Evolutionary conservation across 2,797 vertebrate genomes (phyloP), one percentile per base, ranked within the genome.

Genomic region (Rhinatrema bivittatum): DNA sequence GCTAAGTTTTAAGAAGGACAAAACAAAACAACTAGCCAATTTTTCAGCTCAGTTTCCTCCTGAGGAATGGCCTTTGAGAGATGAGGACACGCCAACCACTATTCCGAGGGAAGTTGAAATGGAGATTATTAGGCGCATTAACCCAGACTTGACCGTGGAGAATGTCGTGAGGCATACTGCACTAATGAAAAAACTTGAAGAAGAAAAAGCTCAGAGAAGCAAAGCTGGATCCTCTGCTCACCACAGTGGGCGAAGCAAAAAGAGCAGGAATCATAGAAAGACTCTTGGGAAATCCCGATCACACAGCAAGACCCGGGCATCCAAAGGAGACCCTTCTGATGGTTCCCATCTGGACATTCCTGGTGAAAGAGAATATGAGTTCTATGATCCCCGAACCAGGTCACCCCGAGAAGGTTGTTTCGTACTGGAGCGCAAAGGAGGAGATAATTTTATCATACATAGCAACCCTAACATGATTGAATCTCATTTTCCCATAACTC

Each of bases 21-120:
- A 97, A 73, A 69, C 92, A 48, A 98, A 97, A 69, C 94, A 99
- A 56, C 62, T 98, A 46, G 89, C 91, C 26, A 97, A 94, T 25
- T 99, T 98, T 58, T 98, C 94, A 1, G 94, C 92, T 38, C 96
- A 99, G 68, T 99, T 99, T 48, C 96, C 96, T 27, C 96, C 96
- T 0, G 93, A 95, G 58, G 96, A 99, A 69, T 99, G 96, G 96
- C 96, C 96, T 0, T 84, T 99, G 20, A 79, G 89, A 4, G 96
- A 99, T 0, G 96, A 99, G 62, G 94, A 99, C 59, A 85, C 70
- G 1, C 91, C 93, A 16, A 90, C 82, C 20, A 88, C 90, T 36
- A 87, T 98, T 63, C 93, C 94, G 2, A 83, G 91, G 36, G 88
- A 96, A 3, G 86, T 99, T 32, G 96, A 99, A 62, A 95, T 97